Base-by-base conservation (phyloP, 2,797 vertebrate species). In the Macrochelys suwanniensis region DNA sequence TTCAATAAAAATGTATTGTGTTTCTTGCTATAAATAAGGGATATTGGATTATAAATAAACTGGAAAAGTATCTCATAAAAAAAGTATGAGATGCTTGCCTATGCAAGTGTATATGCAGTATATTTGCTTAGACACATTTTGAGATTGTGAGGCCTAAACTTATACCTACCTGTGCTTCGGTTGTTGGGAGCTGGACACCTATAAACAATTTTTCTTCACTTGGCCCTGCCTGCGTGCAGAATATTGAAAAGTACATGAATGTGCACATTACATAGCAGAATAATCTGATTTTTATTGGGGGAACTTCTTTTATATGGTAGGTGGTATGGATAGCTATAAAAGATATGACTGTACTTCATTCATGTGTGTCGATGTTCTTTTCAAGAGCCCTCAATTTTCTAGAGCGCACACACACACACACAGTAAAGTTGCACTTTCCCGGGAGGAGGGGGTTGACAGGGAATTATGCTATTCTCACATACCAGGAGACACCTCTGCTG, bases 401-500 rank as follows among this genome's bases (percentile, higher is more conserved):
- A 37, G 33, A 37, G 16, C 8, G 4, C 17, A 5, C 2, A 8
- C 15, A 2, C 7, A 10, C 16, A 65, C 33, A 65, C 56, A 59
- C 3, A 33, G 31, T 16, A 65, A 8, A 65, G 16, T n/a, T n/a
- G 33, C 16, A 68, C 2, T 4, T 61, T 28, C 25, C 13, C 7
- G 11, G 57, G 11, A 57, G 8, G 47, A 25, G 47, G 4, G 49
- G 3, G 12, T 31, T 71, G 11, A 57, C 23, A 31, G 3, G 26
- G 23, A 8, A 9, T 16, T 42, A n/a, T 15, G 11, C 45, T 49
- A 13, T 45, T 42, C 1, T 3, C 3, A 15, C 3, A 31, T 26
- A 11, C 7, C 23, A 50, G 16, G 12, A 68, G 33, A 68, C 33
- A 68, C 9, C 3, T 21, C n/a, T 37, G 61, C 17, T 5, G 33